A percentile compares a stretch with the other conserved stretches of the same genome.
Evolutionary conservation across 1,140 invertebrate species (phyloP).

Genomic region (Drosophila bipectinata): DNA sequence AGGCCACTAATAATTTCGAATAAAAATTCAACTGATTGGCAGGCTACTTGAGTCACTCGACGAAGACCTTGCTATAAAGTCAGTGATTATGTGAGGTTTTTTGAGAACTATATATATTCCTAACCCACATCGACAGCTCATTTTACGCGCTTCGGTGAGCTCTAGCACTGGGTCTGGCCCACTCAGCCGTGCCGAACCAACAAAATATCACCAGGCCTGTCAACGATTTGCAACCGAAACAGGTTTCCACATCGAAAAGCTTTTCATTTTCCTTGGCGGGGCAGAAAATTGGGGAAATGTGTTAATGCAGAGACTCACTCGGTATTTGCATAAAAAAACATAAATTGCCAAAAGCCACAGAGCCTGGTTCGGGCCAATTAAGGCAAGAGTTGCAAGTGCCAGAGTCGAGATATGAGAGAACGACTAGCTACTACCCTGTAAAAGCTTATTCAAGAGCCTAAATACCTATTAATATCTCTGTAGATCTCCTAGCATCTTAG

Average conservation of each 20-base stretch:
- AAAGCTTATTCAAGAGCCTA: no score
- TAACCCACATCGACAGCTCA: slow-evolving; percentile 33
- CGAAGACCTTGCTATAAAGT: no score
- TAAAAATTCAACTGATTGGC: no score
- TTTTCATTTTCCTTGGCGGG: slow-evolving; percentile 60
- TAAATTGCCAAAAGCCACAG: slow-evolving; percentile 33
- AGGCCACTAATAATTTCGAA: no score
- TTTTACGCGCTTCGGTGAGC: slow-evolving; percentile 57
- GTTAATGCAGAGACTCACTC: slow-evolving; percentile 49
- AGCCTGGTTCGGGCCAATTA: slow-evolving; percentile 45
- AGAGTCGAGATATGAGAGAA: background rate
- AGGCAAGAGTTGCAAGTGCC: slow-evolving; percentile 69
- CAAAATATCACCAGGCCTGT: slow-evolving; percentile 24
- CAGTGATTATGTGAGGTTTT: background rate
- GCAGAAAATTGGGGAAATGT: slow-evolving; percentile 61
- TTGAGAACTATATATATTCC: background rate
- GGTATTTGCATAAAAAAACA: slow-evolving; percentile 65
- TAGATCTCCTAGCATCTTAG: no score
- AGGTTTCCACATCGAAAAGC: slow-evolving; percentile 48
- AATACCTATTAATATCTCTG: no score
- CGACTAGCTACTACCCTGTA: no score
- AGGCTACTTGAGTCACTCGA: no score
- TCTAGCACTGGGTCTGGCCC: slow-evolving; percentile 6
- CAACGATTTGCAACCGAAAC: slow-evolving; percentile 58
- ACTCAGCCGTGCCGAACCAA: slow-evolving; percentile 33